A percentile compares a stretch with the other conserved stretches of the same genome.
phyloP scores from a whole-genome alignment of 2,888 invertebrate genomes.

The Phalera bucephala region DNA sequence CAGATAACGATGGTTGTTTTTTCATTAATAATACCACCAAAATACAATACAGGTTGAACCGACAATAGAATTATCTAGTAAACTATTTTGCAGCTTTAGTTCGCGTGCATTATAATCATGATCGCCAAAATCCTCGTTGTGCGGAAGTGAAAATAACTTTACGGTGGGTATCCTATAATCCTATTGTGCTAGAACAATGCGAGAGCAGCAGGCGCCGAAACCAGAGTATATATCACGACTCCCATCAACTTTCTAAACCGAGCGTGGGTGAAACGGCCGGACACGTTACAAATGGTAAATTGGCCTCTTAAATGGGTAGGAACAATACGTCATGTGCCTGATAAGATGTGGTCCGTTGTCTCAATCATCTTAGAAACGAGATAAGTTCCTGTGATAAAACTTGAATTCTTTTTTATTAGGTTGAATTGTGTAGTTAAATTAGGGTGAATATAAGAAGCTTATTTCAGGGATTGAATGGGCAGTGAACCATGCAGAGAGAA shows the following conservation, averaged over 20 bases:
- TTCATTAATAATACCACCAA: too few relatives aligned
- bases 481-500: too few relatives aligned
- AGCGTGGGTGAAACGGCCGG: constrained; percentile 49
- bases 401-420: not conserved
- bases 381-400: not conserved
- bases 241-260: constrained; percentile 55
- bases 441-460: too few relatives aligned
- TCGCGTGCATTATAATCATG: constrained; percentile 9
- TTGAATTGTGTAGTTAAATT: too few relatives aligned
- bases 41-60: not conserved
- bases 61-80: constrained; percentile 4
- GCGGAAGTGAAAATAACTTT: constrained; percentile 46
- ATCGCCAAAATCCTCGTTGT: constrained; percentile 20
- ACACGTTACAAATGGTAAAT: constrained; percentile 40
- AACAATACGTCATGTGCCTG: constrained; percentile 26
- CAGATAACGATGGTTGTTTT: too few relatives aligned
- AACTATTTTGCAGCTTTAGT: constrained; percentile 8
- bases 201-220: constrained; percentile 37
- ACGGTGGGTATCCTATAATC: constrained; percentile 45
- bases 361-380: constrained; percentile 24
- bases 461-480: too few relatives aligned
- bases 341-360: constrained; percentile 15
- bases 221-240: constrained; percentile 41
- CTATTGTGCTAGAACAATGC: constrained; percentile 58
- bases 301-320: constrained; percentile 32